These are phyloP conservation scores for Mycalesis mineus DNA, from an alignment of 2,888 invertebrate genomes.

Conservation along the genomic window DNA sequence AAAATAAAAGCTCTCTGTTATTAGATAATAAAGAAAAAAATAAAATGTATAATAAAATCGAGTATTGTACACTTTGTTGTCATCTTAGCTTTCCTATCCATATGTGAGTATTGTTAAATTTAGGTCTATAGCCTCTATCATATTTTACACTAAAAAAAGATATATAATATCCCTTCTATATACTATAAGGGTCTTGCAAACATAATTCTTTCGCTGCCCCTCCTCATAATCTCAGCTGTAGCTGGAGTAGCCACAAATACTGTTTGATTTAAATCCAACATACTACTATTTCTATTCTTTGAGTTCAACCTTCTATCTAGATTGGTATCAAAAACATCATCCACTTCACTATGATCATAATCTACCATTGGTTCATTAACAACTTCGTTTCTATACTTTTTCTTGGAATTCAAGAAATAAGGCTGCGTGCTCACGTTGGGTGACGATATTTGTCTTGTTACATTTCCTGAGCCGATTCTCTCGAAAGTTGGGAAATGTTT, in stretches of 20 bases:
- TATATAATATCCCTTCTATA: not conserved
- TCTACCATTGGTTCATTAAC: constrained; percentile 67
- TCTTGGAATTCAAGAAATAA: constrained; percentile 59
- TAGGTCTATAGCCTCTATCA: not conserved
- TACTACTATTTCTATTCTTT: constrained; percentile 49
- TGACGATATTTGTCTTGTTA: constrained; percentile 59
- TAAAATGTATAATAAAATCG: no score
- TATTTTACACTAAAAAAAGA: not conserved
- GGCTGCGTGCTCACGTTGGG: constrained; percentile 60
- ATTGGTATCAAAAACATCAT: constrained; percentile 66
- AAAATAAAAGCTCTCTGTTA: no score
- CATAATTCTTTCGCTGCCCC: constrained; percentile 66
- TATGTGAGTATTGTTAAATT: no score
- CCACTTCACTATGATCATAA: constrained; percentile 71
- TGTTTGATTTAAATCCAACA: constrained; percentile 64
- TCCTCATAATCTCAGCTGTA: constrained; percentile 65
- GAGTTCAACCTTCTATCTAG: constrained; percentile 54
- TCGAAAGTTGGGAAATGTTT: constrained; percentile 61
- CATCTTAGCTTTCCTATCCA: no score
- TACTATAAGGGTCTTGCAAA: constrained; percentile 55
- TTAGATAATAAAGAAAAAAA: no score
- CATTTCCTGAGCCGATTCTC: constrained; percentile 45
- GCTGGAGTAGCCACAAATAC: constrained; percentile 68
- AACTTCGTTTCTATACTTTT: constrained; percentile 54
- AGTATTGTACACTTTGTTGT: no score